phyloP scores from a whole-genome alignment of 2,797 vertebrate genomes.

The Tiaroga cobitis region DNA sequence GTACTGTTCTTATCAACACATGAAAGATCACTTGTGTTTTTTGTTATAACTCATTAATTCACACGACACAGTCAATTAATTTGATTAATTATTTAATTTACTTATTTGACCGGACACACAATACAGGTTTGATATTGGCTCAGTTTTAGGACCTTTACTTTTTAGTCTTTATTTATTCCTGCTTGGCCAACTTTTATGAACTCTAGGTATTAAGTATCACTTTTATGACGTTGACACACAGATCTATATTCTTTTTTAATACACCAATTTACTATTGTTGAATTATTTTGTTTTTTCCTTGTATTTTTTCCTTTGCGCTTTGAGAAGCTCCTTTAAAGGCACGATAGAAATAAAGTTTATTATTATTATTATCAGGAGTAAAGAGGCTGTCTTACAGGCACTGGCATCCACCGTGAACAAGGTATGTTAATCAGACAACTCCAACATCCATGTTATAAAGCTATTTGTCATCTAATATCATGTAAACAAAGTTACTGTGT shows the following conservation, averaged over 20 bases:
- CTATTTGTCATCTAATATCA: not conserved
- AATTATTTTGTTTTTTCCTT: not conserved
- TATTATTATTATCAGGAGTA: conserved; percentile 79
- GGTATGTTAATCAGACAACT: conserved; percentile 71
- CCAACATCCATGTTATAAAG: not conserved
- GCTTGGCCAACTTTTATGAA: not conserved
- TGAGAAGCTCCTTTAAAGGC: not conserved
- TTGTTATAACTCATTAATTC: not conserved
- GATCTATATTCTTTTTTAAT: not conserved
- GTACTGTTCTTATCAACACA: conserved; percentile 55
- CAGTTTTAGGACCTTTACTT: not conserved
- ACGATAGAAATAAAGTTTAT: not conserved
- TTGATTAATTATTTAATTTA: not conserved
- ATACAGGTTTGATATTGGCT: not conserved
- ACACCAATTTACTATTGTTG: not conserved
- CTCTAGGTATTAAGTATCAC: not conserved
- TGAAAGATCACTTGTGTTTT: not conserved
- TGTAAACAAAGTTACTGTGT: not conserved
- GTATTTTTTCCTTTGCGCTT: not conserved
- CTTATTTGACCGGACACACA: not conserved
- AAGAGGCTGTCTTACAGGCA: conserved; percentile 86
- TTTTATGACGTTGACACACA: not conserved
- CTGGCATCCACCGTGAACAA: conserved; percentile 85
- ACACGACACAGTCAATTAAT: not conserved
- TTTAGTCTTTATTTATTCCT: not conserved